Base-by-base conservation (phyloP, 2,113 vertebrate genomes). In the Rattus rattus region DNA sequence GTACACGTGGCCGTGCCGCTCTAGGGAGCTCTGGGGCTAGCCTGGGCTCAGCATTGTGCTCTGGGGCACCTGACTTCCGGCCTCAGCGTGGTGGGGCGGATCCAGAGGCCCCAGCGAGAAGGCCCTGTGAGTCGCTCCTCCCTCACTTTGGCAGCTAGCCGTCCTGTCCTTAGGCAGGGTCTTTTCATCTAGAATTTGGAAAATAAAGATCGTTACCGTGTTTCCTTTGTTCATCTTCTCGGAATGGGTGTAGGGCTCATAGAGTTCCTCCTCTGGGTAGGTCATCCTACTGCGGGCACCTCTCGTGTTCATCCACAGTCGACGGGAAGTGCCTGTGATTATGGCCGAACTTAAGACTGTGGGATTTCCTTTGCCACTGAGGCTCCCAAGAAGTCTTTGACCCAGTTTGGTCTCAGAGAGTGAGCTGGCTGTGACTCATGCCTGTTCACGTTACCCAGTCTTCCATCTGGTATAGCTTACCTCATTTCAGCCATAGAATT, bases 141-240 rank as follows among this genome's bases (percentile, higher is more conserved):
- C 3, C 80, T 85, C 28, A 49, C 77, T 77, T 80, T 39, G 95
- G 96, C 95, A 96, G 86, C 92, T 97, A 96, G 75, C 28, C 28
- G 39, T 92, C 89, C 91, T 16, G 12, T 52, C 9, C 2, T 22
- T 28, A 5, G 28, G 43, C 91, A 92, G 95, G 72, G 43, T n/a
- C 69, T 0, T 69, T 73, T 73, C 43, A 56, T 92, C 54, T 91
- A 49, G 96, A 89, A 72, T 88, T 80, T 92, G 93, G 63, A 20
- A 76, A 98, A 97, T 97, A 98, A 97, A 97, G 47, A n/a, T 90
- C 65, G 36, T 63, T 59, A 2, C 59, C 36, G 2, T 59, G 14
- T 84, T 39, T 95, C 43, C 7, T 88, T 95, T 67, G 10, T 76
- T 39, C 87, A 47, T 39, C 77, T 92, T 87, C 77, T 61, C 94